Evolutionary conservation across 2,113 vertebrate genomes (phyloP), one percentile per base, ranked within the genome.

Genomic region (Gorsachius goisagi): DNA sequence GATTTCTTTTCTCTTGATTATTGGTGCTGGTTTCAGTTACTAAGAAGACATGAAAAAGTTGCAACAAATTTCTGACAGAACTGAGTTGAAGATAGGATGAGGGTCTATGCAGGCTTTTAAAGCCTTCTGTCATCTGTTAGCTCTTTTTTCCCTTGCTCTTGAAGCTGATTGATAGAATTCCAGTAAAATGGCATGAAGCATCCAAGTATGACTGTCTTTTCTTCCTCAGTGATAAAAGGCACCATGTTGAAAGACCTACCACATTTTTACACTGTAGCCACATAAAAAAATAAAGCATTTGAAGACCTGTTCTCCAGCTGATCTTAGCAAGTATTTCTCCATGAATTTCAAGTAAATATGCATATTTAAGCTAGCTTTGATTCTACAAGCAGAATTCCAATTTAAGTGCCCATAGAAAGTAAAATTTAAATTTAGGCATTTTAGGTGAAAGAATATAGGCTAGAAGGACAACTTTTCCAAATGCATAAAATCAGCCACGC

Each of bases 21-120:
- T 71, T 83, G 59, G 55, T 58, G 56, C 92, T 91, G 88, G 32
- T 93, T 96, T 91, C 71, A 88, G 18, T 88, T 82, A 94, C 59
- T 45, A 64, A 85, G 58, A 62, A 9, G 75, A 76, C 50, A 74
- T 17, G 10, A 58, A 90, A 83, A 83, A 53, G 47, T 66, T 75
- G 52, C 84, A 82, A 12, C 39, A 66, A 55, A 71, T 78, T 73
- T 69, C 59, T 83, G 63, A 32, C 37, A 33, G 67, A 53, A 50
- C 28, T 39, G 30, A 69, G 50, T 37, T 4, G 5, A 85, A 89
- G 58, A 4, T 52, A 55, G 64, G 60, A 52, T 28, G 55, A 75
- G 59, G 59, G 12, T 41, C 69, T 37, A 33, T 30, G 37, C 15
- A 41, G 69, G 77, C 66, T 91, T 45, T 58, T 37, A 49, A 86